phyloP scores from a whole-genome alignment of 2,113 vertebrate species.

The Odontophorus gujanensis region DNA sequence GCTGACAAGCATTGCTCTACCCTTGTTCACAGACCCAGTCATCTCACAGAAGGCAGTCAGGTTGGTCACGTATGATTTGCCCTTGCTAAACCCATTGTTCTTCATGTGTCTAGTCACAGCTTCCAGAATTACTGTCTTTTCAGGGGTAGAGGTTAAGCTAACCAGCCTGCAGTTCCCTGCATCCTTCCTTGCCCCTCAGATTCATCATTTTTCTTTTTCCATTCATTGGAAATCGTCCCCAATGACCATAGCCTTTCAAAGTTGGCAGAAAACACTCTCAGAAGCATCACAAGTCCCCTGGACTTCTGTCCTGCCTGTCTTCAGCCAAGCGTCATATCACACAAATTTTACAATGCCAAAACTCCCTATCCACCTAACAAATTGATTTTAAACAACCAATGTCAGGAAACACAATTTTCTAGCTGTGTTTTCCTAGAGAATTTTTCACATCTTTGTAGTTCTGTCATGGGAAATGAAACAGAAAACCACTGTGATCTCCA shows the following conservation, averaged over 20 bases:
- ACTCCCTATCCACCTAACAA: background rate
- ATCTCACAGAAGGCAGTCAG: background rate
- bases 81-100: background rate
- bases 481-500: background rate
- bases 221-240: background rate
- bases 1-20: background rate
- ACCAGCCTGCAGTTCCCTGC: background rate
- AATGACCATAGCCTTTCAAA: background rate
- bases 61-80: background rate
- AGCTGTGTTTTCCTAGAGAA: background rate
- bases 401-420: background rate
- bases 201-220: background rate
- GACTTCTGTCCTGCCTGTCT: background rate
- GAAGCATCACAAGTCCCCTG: background rate
- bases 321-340: background rate
- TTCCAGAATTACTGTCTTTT: background rate
- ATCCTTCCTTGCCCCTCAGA: background rate
- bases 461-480: background rate
- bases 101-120: background rate
- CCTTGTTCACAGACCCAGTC: background rate
- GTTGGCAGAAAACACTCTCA: background rate
- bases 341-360: background rate
- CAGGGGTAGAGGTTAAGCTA: background rate
- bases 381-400: background rate
- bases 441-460: background rate